Conservation (phyloP, 1,140 invertebrate species). For the Laupala kohalensis region DNA sequence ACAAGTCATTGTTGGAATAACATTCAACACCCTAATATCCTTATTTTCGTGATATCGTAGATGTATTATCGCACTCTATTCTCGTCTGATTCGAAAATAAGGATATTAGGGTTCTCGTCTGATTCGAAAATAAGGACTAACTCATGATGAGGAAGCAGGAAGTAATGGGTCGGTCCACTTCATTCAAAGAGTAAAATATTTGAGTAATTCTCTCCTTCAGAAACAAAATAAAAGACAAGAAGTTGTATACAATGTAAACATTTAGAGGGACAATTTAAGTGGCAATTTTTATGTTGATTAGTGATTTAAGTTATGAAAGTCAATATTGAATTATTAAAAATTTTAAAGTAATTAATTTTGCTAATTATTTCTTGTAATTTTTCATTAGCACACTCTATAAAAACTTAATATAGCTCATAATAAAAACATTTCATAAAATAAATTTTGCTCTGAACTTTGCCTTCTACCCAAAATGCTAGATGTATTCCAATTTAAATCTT, state of each 20-base stretch:
- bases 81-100: no score
- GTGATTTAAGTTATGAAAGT: not conserved
- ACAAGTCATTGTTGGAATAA: no score
- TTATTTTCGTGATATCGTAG: no score
- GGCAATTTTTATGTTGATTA: not conserved
- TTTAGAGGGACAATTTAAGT: not conserved
- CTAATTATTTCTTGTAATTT: not conserved
- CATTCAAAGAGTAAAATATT: not conserved
- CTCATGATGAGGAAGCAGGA: no score
- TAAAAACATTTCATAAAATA: not conserved
- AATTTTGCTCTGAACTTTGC: not conserved
- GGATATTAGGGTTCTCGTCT: no score
- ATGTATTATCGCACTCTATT: no score
- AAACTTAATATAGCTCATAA: no score
- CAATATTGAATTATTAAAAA: not conserved
- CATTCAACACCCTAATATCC: no score
- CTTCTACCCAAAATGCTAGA: not conserved
- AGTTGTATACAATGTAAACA: not conserved
- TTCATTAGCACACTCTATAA: no score
- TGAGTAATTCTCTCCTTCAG: not conserved
- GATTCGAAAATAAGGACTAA: no score
- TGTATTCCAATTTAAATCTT: not conserved
- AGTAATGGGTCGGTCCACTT: no score
- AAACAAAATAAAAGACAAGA: not conserved
- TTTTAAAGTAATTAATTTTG: not conserved